Evolutionary conservation across 2,888 invertebrate genomes (phyloP).

Genomic region (Synergus itoensis): DNA sequence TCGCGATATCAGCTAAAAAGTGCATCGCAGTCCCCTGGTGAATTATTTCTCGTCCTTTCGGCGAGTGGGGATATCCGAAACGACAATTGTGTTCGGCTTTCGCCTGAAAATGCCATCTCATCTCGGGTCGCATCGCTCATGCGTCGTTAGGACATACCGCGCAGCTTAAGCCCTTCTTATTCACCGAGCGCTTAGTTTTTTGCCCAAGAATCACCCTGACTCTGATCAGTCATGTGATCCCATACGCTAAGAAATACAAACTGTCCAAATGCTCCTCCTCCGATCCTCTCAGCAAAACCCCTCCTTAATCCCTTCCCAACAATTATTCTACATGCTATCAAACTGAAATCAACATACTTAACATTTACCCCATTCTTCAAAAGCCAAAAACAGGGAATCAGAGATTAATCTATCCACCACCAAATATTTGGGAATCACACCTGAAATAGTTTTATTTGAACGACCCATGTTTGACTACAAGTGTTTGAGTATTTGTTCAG

Average conservation of each 20-base stretch:
- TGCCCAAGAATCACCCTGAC: conserved; percentile 45
- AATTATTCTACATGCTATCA: conserved; percentile 13
- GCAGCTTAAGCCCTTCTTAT: conserved; percentile 53
- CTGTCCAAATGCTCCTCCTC: conserved; percentile 39
- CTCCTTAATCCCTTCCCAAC: conserved; percentile 24
- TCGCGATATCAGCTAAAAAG: conserved; percentile 59
- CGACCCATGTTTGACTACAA: conserved; percentile 29
- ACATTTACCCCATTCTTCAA: neutral
- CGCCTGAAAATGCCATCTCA: conserved; percentile 59
- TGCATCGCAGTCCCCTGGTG: conserved; percentile 42
- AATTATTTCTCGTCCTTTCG: conserved; percentile 49
- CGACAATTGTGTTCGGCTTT: conserved; percentile 57
- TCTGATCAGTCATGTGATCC: conserved; percentile 44
- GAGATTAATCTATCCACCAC: neutral
- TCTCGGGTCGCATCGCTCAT: conserved; percentile 61
- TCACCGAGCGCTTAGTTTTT: conserved; percentile 56
- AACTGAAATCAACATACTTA: neutral
- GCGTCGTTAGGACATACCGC: conserved; percentile 61
- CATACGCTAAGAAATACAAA: conserved; percentile 37
- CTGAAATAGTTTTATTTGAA: conserved; percentile 18
- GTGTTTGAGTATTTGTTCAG: conserved; percentile 32
- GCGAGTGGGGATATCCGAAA: conserved; percentile 52
- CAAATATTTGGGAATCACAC: conserved; percentile 9
- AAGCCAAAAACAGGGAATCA: neutral
- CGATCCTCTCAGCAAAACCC: neutral